These are phyloP conservation scores for Acanthiza pusilla DNA, from an alignment of 2,797 vertebrate genomes.

Conservation along the genomic window DNA sequence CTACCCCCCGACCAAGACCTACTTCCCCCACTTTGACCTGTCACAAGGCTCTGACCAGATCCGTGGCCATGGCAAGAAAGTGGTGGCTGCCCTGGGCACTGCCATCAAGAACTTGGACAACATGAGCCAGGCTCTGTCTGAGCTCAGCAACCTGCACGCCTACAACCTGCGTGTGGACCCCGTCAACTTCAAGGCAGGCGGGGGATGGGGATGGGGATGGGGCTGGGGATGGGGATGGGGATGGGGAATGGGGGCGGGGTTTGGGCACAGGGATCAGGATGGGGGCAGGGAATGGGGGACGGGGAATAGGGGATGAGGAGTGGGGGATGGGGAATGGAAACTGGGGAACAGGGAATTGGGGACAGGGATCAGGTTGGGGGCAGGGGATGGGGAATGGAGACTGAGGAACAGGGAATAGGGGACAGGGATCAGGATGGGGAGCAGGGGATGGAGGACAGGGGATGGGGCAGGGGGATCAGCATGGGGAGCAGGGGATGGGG, in stretches of 20 bases:
- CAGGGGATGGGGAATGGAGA: neutral
- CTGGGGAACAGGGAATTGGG: neutral
- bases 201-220: neutral
- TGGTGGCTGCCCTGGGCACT: conserved; percentile 56
- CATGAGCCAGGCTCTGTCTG: conserved; percentile 66
- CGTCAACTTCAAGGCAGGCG: conserved; percentile 82
- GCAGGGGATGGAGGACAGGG: neutral
- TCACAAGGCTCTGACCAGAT: conserved; percentile 63
- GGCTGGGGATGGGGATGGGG: neutral
- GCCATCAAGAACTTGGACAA: conserved; percentile 73
- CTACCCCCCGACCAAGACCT: conserved; percentile 84
- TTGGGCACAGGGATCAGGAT: neutral
- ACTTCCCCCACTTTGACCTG: conserved; percentile 85
- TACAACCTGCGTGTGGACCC: conserved; percentile 84
- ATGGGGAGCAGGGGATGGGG: too few relatives aligned
- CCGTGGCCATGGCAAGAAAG: conserved; percentile 70
- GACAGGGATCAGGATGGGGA: neutral
- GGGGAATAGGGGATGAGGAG: neutral
- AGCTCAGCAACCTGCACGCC: conserved; percentile 84
- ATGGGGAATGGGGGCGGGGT: neutral
- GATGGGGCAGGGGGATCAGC: too few relatives aligned
- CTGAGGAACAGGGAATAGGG: too few relatives aligned
- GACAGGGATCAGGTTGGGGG: neutral
- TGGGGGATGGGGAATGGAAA: neutral
- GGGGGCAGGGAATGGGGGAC: too few relatives aligned